phyloP scores from a whole-genome alignment of 2,797 vertebrate genomes.

The Hydrolagus colliei region DNA sequence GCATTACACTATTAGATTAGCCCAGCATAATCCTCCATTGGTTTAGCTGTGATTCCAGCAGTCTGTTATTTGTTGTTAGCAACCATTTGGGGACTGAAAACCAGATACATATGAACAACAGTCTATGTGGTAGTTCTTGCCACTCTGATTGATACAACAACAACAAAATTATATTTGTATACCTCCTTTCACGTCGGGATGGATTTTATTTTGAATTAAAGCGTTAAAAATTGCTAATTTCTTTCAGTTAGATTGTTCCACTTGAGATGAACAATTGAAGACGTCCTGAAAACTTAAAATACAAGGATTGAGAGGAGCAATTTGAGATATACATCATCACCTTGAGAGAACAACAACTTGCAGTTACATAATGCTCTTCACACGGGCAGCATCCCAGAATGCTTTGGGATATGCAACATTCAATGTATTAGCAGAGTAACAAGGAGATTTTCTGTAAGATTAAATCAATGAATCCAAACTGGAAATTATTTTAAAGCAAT shows the following conservation, averaged over 20 bases:
- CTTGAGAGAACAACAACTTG: too few species aligned
- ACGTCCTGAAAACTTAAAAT: background rate
- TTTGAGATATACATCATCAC: too few species aligned
- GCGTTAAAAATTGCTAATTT: too few species aligned
- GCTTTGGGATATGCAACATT: background rate
- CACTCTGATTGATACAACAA: background rate
- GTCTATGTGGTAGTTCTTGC: background rate
- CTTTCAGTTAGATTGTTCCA: background rate
- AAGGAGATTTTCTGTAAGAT: background rate
- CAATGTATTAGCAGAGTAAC: too few species aligned
- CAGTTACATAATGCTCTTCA: too few species aligned
- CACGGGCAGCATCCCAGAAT: too few species aligned
- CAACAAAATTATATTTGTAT: too few species aligned
- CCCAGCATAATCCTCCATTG: background rate
- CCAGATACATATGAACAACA: background rate
- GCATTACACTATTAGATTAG: conserved; percentile 10
- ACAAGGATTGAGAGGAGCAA: background rate
- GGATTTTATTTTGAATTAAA: background rate
- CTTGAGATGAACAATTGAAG: background rate
- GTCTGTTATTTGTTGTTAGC: background rate
- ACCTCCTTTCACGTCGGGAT: too few species aligned
- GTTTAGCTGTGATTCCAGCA: background rate
- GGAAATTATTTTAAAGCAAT: background rate
- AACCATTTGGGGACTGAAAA: background rate
- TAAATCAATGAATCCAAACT: background rate